These are phyloP conservation scores for Sebastes steindachneri DNA, from an alignment of 2,797 vertebrate species.

Conservation along the genomic window DNA sequence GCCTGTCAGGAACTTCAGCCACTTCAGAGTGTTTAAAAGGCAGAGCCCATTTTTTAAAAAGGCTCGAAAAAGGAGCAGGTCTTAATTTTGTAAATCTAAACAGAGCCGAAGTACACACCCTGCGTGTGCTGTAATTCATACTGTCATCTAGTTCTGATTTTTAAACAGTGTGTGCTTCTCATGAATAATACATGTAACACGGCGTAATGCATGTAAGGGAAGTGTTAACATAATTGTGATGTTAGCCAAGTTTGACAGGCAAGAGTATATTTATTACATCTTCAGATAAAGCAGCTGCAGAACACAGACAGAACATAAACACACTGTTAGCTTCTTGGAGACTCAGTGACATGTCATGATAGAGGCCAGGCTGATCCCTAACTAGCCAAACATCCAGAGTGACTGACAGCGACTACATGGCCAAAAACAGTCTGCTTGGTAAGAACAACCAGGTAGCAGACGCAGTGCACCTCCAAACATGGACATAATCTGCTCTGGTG, in stretches of 20 bases:
- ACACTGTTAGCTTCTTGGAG: background rate
- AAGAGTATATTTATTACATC: conserved; percentile 10
- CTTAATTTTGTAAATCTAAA: conserved; percentile 53
- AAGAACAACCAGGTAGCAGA: conserved; percentile 15
- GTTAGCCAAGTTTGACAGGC: background rate
- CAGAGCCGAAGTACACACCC: conserved; percentile 40
- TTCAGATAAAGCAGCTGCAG: conserved; percentile 1
- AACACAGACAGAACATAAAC: conserved; percentile 13
- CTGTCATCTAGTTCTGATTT: conserved; percentile 20
- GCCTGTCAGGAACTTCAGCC: conserved; percentile 57
- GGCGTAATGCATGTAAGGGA: background rate
- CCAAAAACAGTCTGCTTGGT: background rate
- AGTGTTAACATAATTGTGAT: background rate
- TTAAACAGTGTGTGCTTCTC: background rate
- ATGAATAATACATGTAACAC: conserved; percentile 22
- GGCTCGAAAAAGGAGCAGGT: conserved; percentile 23
- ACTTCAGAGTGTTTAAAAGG: conserved; percentile 15
- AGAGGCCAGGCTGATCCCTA: conserved; percentile 11
- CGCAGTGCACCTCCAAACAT: conserved; percentile 13
- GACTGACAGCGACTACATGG: conserved; percentile 15
- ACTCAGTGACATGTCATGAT: background rate
- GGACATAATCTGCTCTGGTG: conserved; percentile 20
- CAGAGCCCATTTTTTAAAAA: conserved; percentile 19
- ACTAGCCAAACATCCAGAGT: background rate
- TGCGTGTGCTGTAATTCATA: conserved; percentile 21